Percentiles rank a stretch among this genome's conserved stretches.
These are phyloP conservation scores for Saturnia japonica DNA, from an alignment of 2,888 invertebrate species.

Conservation along the genomic window DNA sequence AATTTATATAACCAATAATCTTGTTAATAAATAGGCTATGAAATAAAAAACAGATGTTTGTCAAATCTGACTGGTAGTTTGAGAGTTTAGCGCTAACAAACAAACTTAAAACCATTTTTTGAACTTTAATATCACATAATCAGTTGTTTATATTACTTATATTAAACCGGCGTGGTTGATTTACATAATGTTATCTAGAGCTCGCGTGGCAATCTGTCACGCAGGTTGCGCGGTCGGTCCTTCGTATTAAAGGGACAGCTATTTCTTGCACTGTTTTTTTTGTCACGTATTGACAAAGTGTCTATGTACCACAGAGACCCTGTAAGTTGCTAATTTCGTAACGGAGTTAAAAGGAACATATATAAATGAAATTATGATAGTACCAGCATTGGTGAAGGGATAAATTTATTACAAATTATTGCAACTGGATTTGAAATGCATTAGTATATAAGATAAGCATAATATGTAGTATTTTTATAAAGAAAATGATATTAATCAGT, in stretches of 20 bases:
- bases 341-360: background rate
- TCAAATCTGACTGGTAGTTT: too few species aligned
- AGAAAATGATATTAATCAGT: background rate
- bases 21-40: too few species aligned
- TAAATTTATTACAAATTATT: conserved; percentile 4
- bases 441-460: background rate
- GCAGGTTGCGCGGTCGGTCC: conserved; percentile 13
- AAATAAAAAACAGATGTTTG: too few species aligned
- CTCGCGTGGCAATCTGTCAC: conserved; percentile 14
- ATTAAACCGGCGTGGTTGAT: conserved; percentile 8
- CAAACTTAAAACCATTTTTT: too few species aligned
- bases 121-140: background rate
- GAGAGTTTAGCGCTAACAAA: too few species aligned
- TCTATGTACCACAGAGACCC: conserved; percentile 13
- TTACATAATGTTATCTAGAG: conserved; percentile 20
- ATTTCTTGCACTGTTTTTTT: conserved; percentile 14
- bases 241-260: conserved; percentile 9
- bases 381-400: background rate
- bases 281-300: conserved; percentile 20
- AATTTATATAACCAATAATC: too few species aligned
- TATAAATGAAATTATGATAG: conserved; percentile 7
- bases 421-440: background rate
- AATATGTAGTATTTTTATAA: background rate
- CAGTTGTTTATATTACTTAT: conserved; percentile 11
- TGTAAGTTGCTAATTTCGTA: conserved; percentile 14